These are phyloP conservation scores for Arctopsyche grandis DNA, from an alignment of 1,140 invertebrate species.

Conservation along the genomic window DNA sequence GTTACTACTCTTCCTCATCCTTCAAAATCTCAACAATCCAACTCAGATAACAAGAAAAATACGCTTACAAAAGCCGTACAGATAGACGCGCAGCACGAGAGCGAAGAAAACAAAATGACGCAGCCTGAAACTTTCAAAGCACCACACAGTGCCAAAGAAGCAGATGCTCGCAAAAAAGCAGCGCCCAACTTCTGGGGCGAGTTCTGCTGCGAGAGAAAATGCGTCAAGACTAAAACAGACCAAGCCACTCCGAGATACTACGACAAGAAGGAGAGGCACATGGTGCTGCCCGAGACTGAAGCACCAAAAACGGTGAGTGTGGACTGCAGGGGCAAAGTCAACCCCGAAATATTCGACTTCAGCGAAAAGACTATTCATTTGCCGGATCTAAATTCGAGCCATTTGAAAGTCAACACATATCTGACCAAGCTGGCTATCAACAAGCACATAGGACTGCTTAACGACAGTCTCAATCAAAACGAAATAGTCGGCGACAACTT, in stretches of 20 bases:
- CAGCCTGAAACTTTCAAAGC: constrained; percentile 25
- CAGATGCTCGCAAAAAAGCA: constrained; percentile 22
- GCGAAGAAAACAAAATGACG: constrained; percentile 22
- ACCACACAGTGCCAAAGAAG: neutral
- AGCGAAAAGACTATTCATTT: constrained; percentile 50
- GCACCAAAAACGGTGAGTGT: constrained; percentile 41
- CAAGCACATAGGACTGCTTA: constrained; percentile 58
- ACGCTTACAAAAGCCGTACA: constrained; percentile 45
- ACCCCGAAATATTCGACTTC: constrained; percentile 51
- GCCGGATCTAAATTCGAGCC: constrained; percentile 59
- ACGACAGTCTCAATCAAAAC: constrained; percentile 49
- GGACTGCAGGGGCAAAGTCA: constrained; percentile 50
- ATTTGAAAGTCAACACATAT: constrained; percentile 60
- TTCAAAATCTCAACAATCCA: constrained; percentile 23
- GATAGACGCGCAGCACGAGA: constrained; percentile 33
- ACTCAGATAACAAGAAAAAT: constrained; percentile 31
- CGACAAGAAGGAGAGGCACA: constrained; percentile 46
- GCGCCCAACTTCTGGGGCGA: constrained; percentile 48
- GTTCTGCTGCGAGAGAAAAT: constrained; percentile 52
- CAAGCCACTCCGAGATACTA: constrained; percentile 27
- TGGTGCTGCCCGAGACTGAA: constrained; percentile 38
- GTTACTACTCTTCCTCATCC: constrained; percentile 41
- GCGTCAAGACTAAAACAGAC: constrained; percentile 41
- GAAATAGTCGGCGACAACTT: constrained; percentile 54
- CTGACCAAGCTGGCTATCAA: constrained; percentile 60